phyloP scores from a whole-genome alignment of 2,113 vertebrate species.

The Thamnophis sirtalis region DNA sequence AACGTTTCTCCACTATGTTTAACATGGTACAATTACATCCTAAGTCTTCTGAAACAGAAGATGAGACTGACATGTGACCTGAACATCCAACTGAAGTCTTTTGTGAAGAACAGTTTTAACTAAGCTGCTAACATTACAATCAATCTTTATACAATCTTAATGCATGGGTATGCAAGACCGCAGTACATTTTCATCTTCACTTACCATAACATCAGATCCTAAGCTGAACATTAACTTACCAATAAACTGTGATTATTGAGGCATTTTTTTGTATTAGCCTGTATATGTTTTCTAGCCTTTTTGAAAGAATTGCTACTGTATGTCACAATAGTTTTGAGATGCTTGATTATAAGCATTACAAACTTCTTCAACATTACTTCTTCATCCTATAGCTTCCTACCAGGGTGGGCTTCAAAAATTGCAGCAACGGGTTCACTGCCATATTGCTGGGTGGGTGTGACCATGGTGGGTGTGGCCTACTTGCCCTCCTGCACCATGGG shows the following conservation, averaged over 20 bases:
- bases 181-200: not conserved
- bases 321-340: not conserved
- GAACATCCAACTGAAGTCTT: not conserved
- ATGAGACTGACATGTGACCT: not conserved
- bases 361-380: not conserved
- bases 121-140: not conserved
- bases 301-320: not conserved
- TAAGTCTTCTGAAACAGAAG: not conserved
- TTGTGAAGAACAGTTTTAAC: not conserved
- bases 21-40: not conserved
- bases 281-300: not conserved
- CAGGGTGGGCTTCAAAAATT: too few relatives aligned
- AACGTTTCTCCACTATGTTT: not conserved
- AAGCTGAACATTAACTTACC: not conserved
- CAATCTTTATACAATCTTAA: not conserved
- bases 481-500: too few relatives aligned
- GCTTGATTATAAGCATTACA: not conserved
- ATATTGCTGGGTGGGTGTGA: too few relatives aligned
- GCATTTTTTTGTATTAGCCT: not conserved
- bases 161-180: not conserved
- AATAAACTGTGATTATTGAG: not conserved
- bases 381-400: not conserved
- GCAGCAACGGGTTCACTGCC: too few relatives aligned
- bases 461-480: too few relatives aligned
- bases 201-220: not conserved